These are phyloP conservation scores for Parasteatoda tepidariorum DNA, from an alignment of 1,140 invertebrate species.

Conservation along the genomic window DNA sequence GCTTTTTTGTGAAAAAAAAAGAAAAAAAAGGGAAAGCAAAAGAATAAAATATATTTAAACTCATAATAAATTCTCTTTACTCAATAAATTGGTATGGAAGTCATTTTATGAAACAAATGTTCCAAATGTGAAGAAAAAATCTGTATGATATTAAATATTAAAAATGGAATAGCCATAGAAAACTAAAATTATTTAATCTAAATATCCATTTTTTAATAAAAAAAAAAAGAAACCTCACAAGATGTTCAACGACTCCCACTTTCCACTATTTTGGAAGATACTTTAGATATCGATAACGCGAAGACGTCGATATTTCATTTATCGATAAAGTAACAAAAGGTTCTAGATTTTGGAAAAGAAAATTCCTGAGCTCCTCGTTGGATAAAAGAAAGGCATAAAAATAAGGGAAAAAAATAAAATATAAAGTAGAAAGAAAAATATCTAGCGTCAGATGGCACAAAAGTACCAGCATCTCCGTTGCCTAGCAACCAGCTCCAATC, in stretches of 20 bases:
- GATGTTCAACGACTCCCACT: conserved; percentile 6
- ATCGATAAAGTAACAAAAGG: conserved; percentile 35
- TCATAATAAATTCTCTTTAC: no score
- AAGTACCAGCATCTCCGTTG: conserved; percentile 33
- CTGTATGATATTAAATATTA: no score
- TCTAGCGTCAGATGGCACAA: conserved; percentile 36
- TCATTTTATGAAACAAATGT: no score
- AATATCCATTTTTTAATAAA: no score
- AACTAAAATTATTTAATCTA: no score
- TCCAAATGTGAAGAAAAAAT: no score
- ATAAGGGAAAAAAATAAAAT: not conserved
- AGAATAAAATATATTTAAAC: no score
- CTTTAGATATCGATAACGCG: conserved; percentile 40
- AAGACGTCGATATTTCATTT: conserved; percentile 33
- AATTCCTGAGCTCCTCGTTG: conserved; percentile 2
- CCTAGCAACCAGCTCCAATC: conserved; percentile 36
- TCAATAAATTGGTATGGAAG: no score
- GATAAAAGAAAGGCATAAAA: not conserved
- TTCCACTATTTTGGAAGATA: conserved; percentile 14
- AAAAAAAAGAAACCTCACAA: not conserved
- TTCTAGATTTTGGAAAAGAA: conserved; percentile 18
- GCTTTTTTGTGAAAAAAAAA: no score
- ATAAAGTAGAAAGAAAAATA: not conserved
- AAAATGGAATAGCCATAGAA: no score
- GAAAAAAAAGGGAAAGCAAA: no score